phyloP scores from a whole-genome alignment of 23 tunicate genomes.

The Ascidia mentula region DNA sequence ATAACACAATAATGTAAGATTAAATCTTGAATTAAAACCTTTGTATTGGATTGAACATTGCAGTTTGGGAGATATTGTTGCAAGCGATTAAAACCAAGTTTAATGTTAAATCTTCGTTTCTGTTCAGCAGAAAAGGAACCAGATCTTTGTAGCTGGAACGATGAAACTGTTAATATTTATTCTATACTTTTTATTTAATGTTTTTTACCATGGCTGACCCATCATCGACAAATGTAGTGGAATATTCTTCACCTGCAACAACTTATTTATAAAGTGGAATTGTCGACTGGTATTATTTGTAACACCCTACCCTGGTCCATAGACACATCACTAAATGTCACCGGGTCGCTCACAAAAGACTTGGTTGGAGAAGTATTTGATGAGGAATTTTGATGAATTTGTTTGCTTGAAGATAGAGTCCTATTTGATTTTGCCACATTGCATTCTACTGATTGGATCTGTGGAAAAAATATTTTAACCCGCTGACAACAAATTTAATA shows the following conservation, averaged over 20 bases:
- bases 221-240: not conserved
- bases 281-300: too few species aligned
- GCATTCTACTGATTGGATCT: too few species aligned
- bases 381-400: not conserved
- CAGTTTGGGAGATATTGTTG: slow-evolving; percentile 63
- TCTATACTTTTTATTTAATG: not conserved
- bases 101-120: slow-evolving; percentile 88
- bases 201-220: not conserved
- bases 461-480: too few species aligned
- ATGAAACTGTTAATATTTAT: not conserved
- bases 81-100: slow-evolving; percentile 55
- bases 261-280: too few species aligned
- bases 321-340: not conserved
- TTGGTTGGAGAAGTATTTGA: not conserved
- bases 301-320: not conserved
- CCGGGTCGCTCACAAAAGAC: not conserved
- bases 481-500: too few species aligned
- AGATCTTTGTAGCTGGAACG: slow-evolving; percentile 3
- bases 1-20: too few species aligned
- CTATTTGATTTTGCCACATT: too few species aligned
- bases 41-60: slow-evolving; percentile 40
- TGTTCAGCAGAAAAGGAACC: slow-evolving; percentile 79
- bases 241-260: too few species aligned
- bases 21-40: too few species aligned
- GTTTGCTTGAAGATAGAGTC: too few species aligned